Evolutionary conservation across 1,140 invertebrate species (phyloP).

Genomic region (Rhagoletis zephyria): DNA sequence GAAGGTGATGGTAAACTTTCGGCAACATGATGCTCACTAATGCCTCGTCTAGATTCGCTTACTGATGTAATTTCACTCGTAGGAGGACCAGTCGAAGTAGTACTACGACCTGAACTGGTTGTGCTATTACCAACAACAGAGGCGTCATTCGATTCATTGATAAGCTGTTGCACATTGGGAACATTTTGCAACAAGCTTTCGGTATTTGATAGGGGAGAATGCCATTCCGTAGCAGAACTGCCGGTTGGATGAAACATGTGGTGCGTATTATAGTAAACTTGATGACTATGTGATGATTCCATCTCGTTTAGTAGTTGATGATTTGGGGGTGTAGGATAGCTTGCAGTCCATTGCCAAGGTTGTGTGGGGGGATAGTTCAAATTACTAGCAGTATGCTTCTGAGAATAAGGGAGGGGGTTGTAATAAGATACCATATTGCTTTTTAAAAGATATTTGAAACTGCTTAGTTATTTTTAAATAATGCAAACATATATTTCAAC

Average conservation of each 20-base stretch:
- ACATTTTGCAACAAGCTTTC: constrained; percentile 70
- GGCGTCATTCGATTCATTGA: constrained; percentile 65
- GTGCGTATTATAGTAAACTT: constrained; percentile 74
- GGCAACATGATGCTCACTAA: constrained; percentile 66
- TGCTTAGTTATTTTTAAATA: not conserved
- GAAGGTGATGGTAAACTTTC: constrained; percentile 76
- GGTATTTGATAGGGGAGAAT: constrained; percentile 65
- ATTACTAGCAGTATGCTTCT: constrained; percentile 70
- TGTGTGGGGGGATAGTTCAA: constrained; percentile 67
- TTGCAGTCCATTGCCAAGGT: constrained; percentile 70
- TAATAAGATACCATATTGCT: constrained; percentile 71
- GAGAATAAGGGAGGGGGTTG: constrained; percentile 68
- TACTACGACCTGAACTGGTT: constrained; percentile 59
- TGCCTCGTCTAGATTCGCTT: constrained; percentile 67
- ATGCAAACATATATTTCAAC: not conserved
- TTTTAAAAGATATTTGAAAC: not conserved
- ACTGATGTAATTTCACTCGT: constrained; percentile 64
- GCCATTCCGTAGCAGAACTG: constrained; percentile 67
- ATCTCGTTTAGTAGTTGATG: constrained; percentile 75
- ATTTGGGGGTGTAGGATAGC: constrained; percentile 73
- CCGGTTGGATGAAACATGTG: constrained; percentile 69
- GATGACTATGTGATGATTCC: constrained; percentile 71
- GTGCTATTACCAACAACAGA: constrained; percentile 69
- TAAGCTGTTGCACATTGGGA: constrained; percentile 73
- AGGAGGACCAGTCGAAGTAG: constrained; percentile 64